Base-by-base conservation (phyloP, 1,140 invertebrate species). In the Megalonaias nervosa region DNA sequence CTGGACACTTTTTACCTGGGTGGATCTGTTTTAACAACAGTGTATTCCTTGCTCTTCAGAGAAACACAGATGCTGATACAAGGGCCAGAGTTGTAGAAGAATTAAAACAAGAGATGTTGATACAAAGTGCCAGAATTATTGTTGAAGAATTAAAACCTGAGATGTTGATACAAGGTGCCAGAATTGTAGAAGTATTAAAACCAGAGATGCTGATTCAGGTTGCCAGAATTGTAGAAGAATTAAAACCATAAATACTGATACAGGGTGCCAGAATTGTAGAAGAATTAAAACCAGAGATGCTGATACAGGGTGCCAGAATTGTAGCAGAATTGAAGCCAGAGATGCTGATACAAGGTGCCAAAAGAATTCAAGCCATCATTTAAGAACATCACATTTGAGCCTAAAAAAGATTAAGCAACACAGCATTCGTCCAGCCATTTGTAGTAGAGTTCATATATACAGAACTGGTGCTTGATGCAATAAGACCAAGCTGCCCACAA, bases 371-470 rank as follows among this genome's bases (percentile, higher is more conserved):
- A 48, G 15, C 23, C 58, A 1, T 13, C 26, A 12, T 56, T 77
- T n/a, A 81, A 38, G 79, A 81, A 61, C 57, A 67, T n/a, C 71
- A 81, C 59, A 81, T 75, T 12, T 74, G 79, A 71, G 60, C 66
- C 79, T 77, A 31, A 72, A 21, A 55, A 26, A 70, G 67, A 57
- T 15, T 77, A 6, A 23, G 64, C 19, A 74, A 81, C 31, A 62
- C 77, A 31, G 71, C 71, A 17, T 62, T 61, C 31, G 26, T 81
- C 6, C 48, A 75, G 66, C 66, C 66, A 67, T 11, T 14, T 57
- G 5, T 67, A 12, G 2, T 74, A 23, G 71, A 74, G 26, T 74
- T 56, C 71, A 74, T 75, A 17, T 75, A 61, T 67, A 57, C 73
- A 23, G 64, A 75, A 67, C 26, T 75, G 11, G 65, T 64, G 3